A percentile compares a stretch with the other conserved stretches of the same genome.
Conservation (phyloP, 1,140 invertebrate genomes). For the Hyposmocoma kahamanoa region DNA sequence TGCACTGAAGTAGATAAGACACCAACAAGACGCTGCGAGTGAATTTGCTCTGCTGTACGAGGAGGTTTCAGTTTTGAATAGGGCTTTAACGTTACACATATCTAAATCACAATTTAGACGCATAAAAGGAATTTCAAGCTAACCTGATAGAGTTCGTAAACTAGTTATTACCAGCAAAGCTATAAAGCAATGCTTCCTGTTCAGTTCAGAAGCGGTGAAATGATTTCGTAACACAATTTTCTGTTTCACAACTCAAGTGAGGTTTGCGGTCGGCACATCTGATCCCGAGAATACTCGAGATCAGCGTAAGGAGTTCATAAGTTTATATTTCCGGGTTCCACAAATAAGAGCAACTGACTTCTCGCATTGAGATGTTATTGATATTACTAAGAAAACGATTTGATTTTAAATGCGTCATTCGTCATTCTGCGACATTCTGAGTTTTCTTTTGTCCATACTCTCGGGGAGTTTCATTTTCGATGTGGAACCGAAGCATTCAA, state of each 20-base stretch:
- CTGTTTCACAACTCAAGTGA: constrained; percentile 48
- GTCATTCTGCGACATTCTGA: neutral
- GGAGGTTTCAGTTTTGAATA: too few relatives aligned
- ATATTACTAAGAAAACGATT: too few relatives aligned
- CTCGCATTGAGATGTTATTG: too few relatives aligned
- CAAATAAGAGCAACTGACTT: too few relatives aligned
- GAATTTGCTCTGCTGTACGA: constrained; percentile 31
- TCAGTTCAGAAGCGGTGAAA: constrained; percentile 39
- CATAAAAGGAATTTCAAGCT: constrained; percentile 29
- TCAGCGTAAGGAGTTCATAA: too few relatives aligned
- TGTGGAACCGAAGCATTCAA: constrained; percentile 5
- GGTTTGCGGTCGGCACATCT: constrained; percentile 26
- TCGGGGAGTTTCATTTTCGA: constrained; percentile 1
- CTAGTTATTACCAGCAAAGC: constrained; percentile 48
- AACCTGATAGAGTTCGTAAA: constrained; percentile 25
- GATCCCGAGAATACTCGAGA: constrained; percentile 26
- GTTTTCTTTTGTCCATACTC: constrained; percentile 3
- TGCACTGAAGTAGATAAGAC: constrained; percentile 39
- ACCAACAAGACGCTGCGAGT: constrained; percentile 20
- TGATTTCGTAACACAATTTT: constrained; percentile 65
- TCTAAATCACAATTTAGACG: too few relatives aligned
- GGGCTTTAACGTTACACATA: too few relatives aligned
- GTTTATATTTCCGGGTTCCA: too few relatives aligned
- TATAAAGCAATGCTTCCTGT: constrained; percentile 49
- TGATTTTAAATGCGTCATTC: too few relatives aligned